phyloP scores from a whole-genome alignment of 2,797 vertebrate genomes.

The Dermochelys coriacea region DNA sequence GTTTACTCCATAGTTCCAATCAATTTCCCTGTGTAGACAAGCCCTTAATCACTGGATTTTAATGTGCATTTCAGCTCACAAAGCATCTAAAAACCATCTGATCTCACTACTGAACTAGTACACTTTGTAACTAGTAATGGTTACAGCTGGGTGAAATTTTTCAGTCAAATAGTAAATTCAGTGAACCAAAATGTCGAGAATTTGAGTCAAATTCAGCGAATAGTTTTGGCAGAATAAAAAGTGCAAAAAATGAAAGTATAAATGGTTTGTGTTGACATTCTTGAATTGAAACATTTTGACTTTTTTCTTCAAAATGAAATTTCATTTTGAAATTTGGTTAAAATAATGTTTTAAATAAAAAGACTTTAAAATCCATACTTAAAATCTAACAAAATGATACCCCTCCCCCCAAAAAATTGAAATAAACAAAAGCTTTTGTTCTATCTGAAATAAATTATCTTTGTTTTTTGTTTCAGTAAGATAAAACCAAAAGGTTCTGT shows the following conservation, averaged over 20 bases:
- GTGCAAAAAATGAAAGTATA: neutral
- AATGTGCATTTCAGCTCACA: neutral
- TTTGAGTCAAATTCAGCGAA: neutral
- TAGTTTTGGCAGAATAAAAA: neutral
- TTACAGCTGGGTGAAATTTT: neutral
- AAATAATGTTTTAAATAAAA: neutral
- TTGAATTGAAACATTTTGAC: neutral
- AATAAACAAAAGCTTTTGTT: neutral
- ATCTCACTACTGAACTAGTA: neutral
- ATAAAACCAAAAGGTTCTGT: neutral
- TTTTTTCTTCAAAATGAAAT: neutral
- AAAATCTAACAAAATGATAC: neutral
- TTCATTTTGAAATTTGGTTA: neutral
- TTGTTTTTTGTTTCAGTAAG: neutral
- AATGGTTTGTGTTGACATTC: neutral
- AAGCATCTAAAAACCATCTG: neutral
- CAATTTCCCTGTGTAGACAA: constrained; percentile 23
- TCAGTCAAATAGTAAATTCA: neutral
- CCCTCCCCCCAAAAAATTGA: neutral
- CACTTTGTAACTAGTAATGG: neutral
- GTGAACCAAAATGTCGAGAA: neutral
- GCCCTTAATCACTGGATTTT: constrained; percentile 13
- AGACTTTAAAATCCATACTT: neutral
- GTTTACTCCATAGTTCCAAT: neutral
- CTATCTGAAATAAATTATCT: neutral